phyloP scores from a whole-genome alignment of 2,888 invertebrate species.

The Apomyelois bistriatella region DNA sequence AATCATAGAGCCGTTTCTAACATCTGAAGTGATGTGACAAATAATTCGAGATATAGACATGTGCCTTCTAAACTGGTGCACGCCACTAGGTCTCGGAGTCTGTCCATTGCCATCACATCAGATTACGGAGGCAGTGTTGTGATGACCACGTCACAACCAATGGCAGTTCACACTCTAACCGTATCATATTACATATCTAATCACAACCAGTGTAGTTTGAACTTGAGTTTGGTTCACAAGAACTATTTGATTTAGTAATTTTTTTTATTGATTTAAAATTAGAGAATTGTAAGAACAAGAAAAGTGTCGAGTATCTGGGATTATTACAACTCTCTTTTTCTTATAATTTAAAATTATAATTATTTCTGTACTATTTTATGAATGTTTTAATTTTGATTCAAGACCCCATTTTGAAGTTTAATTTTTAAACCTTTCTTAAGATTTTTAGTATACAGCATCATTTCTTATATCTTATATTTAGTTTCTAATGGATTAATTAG shows the following conservation, averaged over 20 bases:
- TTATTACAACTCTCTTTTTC: too few relatives aligned
- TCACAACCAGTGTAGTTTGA: slow-evolving; percentile 11
- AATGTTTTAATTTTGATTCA: too few relatives aligned
- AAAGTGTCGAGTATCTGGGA: too few relatives aligned
- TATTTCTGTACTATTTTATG: too few relatives aligned
- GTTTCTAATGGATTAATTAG: too few relatives aligned
- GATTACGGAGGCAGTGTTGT: slow-evolving; percentile 51
- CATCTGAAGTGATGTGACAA: not conserved
- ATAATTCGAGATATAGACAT: not conserved
- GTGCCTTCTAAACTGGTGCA: slow-evolving; percentile 35
- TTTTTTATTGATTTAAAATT: not conserved
- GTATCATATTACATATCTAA: slow-evolving; percentile 50
- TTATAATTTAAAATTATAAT: too few relatives aligned
- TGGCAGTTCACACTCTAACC: slow-evolving; percentile 51
- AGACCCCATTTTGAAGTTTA: too few relatives aligned
- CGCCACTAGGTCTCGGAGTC: slow-evolving; percentile 29
- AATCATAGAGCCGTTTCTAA: not conserved
- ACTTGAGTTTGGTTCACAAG: not conserved
- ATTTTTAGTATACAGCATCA: too few relatives aligned
- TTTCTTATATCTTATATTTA: too few relatives aligned
- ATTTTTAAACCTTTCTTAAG: too few relatives aligned
- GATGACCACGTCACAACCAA: slow-evolving; percentile 56
- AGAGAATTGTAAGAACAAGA: too few relatives aligned
- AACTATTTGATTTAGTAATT: not conserved
- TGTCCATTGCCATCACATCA: slow-evolving; percentile 50